Evolutionary conservation across 2,113 vertebrate genomes (phyloP).

Genomic region (Chiloscyllium plagiosum): DNA sequence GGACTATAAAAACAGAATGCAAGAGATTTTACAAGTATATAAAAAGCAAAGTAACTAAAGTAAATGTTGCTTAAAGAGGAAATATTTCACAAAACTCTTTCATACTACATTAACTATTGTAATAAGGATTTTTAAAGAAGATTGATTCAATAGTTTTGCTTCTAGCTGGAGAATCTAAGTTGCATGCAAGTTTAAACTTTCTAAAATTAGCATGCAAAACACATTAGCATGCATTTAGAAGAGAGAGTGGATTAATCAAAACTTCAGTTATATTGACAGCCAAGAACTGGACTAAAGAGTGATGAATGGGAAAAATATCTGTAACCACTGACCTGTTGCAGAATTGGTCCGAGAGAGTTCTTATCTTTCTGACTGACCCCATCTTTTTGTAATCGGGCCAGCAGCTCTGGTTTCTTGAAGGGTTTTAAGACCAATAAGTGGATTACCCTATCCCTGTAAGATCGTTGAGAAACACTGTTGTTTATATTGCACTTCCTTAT

Average conservation of each 20-base stretch:
- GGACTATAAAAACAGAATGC: too few species aligned
- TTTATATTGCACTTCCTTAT: constrained; percentile 65
- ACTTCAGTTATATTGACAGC: constrained; percentile 16
- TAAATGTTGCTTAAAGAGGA: neutral
- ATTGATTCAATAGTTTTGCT: neutral
- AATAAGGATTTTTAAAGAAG: neutral
- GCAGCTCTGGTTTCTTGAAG: constrained; percentile 87
- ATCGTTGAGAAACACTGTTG: constrained; percentile 65
- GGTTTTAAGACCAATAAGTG: constrained; percentile 76
- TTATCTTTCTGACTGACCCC: constrained; percentile 80
- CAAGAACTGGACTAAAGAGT: neutral
- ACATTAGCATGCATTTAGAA: neutral
- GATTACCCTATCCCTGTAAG: constrained; percentile 76
- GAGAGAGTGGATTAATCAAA: neutral
- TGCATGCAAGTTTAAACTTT: neutral
- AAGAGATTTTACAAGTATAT: neutral
- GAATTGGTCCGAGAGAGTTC: constrained; percentile 57
- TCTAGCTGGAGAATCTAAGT: neutral
- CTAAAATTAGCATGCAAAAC: neutral
- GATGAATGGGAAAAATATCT: neutral
- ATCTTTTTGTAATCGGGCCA: constrained; percentile 75
- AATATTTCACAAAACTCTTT: neutral
- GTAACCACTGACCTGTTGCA: constrained; percentile 58
- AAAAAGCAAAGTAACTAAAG: too few species aligned
- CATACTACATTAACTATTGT: neutral